phyloP scores from a whole-genome alignment of 1,140 invertebrate genomes.

The Oedothorax gibbosus region DNA sequence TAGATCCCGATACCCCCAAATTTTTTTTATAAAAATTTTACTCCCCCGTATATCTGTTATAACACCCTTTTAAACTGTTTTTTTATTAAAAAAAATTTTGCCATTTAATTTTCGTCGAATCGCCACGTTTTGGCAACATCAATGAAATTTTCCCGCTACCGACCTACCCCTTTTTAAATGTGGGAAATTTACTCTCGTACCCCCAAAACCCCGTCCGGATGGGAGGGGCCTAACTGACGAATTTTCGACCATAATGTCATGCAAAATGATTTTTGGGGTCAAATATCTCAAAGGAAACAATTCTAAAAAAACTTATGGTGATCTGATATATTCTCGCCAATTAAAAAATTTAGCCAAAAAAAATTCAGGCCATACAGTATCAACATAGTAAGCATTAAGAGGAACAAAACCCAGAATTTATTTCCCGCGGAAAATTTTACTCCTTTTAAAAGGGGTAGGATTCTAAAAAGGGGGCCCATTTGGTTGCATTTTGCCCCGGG shows the following conservation, averaged over 20 bases:
- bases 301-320: background rate
- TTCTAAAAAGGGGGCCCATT: conserved; percentile 4
- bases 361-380: conserved; percentile 6
- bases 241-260: background rate
- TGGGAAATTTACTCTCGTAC: background rate
- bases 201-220: background rate
- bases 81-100: no score
- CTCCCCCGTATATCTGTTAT: background rate
- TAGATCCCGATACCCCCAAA: background rate
- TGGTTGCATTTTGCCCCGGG: conserved; percentile 27
- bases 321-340: conserved; percentile 1
- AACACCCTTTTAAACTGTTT: background rate
- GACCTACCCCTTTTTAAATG: background rate
- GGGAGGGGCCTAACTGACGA: conserved; percentile 2
- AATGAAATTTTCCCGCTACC: background rate
- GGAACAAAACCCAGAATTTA: conserved; percentile 6
- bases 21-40: background rate
- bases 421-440: background rate
- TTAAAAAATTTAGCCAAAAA: conserved; percentile 5
- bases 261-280: conserved; percentile 6
- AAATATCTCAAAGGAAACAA: background rate
- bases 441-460: conserved; percentile 11
- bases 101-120: background rate
- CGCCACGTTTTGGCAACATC: conserved; percentile 19
- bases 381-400: conserved; percentile 13